Evolutionary conservation across 2,797 vertebrate genomes (phyloP).

Genomic region (Kryptolebias ocellatus): DNA sequence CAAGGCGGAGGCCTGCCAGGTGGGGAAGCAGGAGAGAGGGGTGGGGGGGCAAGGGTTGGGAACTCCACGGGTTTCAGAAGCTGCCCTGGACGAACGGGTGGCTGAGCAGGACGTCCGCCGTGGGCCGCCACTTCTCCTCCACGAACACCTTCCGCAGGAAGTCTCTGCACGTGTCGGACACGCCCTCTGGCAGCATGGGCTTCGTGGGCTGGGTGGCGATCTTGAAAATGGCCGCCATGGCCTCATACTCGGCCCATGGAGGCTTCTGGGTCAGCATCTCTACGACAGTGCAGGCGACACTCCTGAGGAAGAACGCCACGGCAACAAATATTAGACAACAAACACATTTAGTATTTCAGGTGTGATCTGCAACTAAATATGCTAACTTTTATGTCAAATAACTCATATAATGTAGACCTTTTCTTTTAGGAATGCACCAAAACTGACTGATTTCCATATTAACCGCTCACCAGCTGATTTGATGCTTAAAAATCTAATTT

Average conservation of each 20-base stretch:
- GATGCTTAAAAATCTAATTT: too few species aligned
- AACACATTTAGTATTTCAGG: background rate
- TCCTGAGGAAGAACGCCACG: conserved; percentile 77
- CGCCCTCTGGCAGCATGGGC: conserved; percentile 86
- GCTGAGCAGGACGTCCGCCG: conserved; percentile 86
- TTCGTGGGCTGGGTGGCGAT: conserved; percentile 94
- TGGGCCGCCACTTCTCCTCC: conserved; percentile 91
- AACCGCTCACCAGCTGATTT: too few species aligned
- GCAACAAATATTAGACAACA: background rate
- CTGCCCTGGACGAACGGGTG: conserved; percentile 87
- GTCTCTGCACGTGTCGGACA: conserved; percentile 87
- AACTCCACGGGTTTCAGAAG: conserved; percentile 77
- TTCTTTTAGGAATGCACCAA: too few species aligned
- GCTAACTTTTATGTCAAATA: too few species aligned
- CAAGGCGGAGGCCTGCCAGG: conserved; percentile 33
- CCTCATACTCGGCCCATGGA: conserved; percentile 93
- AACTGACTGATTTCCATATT: too few species aligned
- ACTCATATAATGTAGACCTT: too few species aligned
- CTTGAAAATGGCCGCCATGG: conserved; percentile 95
- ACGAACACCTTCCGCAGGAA: conserved; percentile 91
- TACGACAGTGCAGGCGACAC: conserved; percentile 92
- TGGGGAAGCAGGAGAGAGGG: conserved; percentile 6
- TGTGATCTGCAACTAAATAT: too few species aligned
- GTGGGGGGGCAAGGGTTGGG: conserved; percentile 21
- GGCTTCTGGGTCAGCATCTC: conserved; percentile 96